Evolutionary conservation across 2,797 vertebrate genomes (phyloP).

Genomic region (Anomalospiza imberbis): DNA sequence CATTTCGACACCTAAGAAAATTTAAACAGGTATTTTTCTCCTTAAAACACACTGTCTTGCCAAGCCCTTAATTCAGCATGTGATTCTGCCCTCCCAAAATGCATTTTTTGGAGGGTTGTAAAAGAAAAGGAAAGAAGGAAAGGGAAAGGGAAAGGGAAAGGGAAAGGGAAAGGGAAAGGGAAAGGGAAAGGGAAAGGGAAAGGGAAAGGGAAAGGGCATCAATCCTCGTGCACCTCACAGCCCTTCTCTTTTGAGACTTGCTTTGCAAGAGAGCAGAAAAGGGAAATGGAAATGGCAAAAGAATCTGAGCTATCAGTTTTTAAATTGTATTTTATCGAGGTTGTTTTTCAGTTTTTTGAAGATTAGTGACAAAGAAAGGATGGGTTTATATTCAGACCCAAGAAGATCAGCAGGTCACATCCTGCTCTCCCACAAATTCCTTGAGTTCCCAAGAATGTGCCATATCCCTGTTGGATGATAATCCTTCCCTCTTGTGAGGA

Average conservation of each 20-base stretch:
- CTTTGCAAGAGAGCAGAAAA: background rate
- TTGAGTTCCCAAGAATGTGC: background rate
- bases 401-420: background rate
- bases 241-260: background rate
- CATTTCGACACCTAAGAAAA: constrained; percentile 15
- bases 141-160: background rate
- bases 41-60: background rate
- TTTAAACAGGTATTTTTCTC: background rate
- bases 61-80: background rate
- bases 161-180: too few species aligned
- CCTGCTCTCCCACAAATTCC: background rate
- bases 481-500: fast-evolving
- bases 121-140: background rate
- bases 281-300: background rate
- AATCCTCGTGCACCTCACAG: background rate
- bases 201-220: too few species aligned
- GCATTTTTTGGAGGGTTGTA: background rate
- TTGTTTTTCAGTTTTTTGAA: background rate
- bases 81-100: background rate
- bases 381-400: background rate
- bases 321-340: background rate
- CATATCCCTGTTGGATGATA: too few species aligned
- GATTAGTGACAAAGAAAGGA: background rate
- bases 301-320: background rate
- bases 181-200: background rate